Evolutionary conservation across 2,888 invertebrate genomes (phyloP).

Genomic region (Drosophila anomalipes): DNA sequence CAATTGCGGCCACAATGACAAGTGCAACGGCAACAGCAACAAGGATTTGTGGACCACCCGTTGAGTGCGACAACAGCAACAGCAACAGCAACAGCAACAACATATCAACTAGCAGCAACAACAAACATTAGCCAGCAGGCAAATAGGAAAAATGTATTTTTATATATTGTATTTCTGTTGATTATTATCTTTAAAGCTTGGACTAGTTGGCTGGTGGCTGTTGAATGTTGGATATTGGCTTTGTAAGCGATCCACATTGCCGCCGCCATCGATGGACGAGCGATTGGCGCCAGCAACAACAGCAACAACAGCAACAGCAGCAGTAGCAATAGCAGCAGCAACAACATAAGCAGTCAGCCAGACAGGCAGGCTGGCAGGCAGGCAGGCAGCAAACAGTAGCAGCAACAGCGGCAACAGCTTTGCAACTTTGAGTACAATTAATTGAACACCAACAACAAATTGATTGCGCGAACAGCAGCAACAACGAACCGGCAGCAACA

Average conservation of each 20-base stretch:
- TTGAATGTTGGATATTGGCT: constrained; percentile 18
- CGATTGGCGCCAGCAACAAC: constrained; percentile 67
- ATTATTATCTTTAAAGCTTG: constrained; percentile 58
- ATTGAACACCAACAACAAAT: constrained; percentile 80
- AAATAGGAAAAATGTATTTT: constrained; percentile 66
- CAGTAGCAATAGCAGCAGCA: constrained; percentile 47
- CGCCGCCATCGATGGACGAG: constrained; percentile 45
- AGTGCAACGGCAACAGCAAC: constrained; percentile 34
- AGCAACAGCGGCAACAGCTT: constrained; percentile 65
- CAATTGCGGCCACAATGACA: constrained; percentile 36
- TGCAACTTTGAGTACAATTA: constrained; percentile 75
- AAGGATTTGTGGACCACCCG: constrained; percentile 60
- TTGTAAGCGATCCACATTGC: constrained; percentile 31
- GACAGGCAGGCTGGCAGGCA: constrained; percentile 2
- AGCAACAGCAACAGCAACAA: constrained; percentile 23
- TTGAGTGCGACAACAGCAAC: constrained; percentile 38
- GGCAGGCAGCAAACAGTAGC: constrained; percentile 25
- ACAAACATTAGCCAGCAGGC: constrained; percentile 51
- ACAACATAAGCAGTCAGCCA: constrained; percentile 38
- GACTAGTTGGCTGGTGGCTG: constrained; percentile 19
- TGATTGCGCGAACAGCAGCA: constrained; percentile 76
- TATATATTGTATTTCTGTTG: constrained; percentile 61
- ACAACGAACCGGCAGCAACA: constrained; percentile 51
- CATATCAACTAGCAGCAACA: constrained; percentile 30
- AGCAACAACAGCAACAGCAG: constrained; percentile 22